Percentiles rank a stretch among this genome's conserved stretches.
Conservation (phyloP, 2,113 vertebrate genomes). For the Saguinus imperator region DNA sequence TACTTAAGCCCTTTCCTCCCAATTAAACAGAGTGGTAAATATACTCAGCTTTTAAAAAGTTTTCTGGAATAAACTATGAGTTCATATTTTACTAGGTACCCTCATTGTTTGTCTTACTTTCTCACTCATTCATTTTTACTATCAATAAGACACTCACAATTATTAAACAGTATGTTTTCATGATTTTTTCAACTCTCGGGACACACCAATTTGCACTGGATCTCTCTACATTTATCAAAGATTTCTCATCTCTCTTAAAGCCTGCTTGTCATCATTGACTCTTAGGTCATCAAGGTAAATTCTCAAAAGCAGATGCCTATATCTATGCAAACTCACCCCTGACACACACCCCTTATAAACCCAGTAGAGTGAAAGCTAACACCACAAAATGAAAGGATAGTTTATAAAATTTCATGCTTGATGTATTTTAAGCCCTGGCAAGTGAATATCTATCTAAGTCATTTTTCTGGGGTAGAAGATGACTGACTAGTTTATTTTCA, state of each 20-base stretch:
- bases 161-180: neutral
- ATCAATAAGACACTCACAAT: neutral
- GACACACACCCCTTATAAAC: neutral
- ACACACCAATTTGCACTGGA: neutral
- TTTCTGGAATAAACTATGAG: neutral
- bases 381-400: neutral
- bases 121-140: neutral
- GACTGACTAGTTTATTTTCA: conserved; percentile 6
- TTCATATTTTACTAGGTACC: neutral
- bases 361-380: neutral
- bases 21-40: neutral
- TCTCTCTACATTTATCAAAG: neutral
- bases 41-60: neutral
- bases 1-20: neutral
- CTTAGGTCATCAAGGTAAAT: neutral
- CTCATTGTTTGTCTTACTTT: neutral
- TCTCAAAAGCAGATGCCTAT: neutral
- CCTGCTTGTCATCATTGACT: neutral
- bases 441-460: neutral
- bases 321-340: neutral
- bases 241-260: conserved; percentile 7
- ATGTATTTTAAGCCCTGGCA: neutral
- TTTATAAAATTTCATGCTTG: neutral
- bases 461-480: neutral
- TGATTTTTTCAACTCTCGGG: neutral